These are phyloP conservation scores for Wiebesia pumilae DNA, from an alignment of 1,140 invertebrate species.

Conservation along the genomic window DNA sequence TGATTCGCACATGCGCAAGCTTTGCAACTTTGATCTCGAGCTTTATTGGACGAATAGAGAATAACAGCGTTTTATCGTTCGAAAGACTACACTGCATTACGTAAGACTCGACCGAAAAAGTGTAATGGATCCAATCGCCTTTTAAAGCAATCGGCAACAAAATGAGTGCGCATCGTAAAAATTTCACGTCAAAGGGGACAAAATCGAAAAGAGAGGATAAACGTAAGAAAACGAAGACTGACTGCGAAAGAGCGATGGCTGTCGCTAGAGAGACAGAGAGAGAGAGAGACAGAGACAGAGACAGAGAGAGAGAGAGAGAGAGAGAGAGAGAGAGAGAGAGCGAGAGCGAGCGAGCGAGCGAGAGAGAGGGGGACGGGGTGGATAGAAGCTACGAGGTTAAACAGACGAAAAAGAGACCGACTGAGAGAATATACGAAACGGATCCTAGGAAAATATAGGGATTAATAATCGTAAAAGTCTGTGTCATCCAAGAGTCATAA, in stretches of 20 bases:
- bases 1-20: background rate
- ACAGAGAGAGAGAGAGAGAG: background rate
- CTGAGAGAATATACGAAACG: conserved; percentile 49
- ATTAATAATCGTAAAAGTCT: conserved; percentile 69
- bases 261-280: background rate
- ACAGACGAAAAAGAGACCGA: conserved; percentile 8
- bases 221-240: background rate
- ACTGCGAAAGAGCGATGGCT: background rate
- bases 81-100: background rate
- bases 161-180: conserved; percentile 24
- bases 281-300: conserved; percentile 32
- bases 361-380: background rate
- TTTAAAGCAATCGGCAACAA: background rate
- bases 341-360: too few relatives aligned
- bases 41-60: background rate
- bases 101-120: background rate
- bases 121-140: conserved; percentile 4
- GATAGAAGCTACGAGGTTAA: background rate
- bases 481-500: conserved; percentile 62
- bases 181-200: background rate
- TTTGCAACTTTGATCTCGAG: background rate
- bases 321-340: conserved; percentile 23
- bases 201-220: background rate
- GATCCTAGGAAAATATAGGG: conserved; percentile 61
- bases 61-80: background rate